Base-by-base conservation (phyloP, 2,797 vertebrate species). In the Bovichtus variegatus region DNA sequence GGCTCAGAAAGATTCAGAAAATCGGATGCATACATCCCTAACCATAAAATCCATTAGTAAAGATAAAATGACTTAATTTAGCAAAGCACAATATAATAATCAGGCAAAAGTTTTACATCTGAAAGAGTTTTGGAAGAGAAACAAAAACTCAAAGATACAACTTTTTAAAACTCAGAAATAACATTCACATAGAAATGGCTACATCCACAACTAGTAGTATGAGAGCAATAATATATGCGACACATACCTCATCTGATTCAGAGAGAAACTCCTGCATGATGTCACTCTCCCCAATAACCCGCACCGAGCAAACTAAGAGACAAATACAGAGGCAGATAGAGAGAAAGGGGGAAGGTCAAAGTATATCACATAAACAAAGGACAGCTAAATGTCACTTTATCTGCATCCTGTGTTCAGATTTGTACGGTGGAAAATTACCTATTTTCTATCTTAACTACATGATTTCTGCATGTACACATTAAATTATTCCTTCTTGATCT, bases 201-300 rank as follows among this genome's bases (percentile, higher is more conserved):
- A 2, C 13, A 63, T 46, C 7, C n/a, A 91, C 83, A 34, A 73
- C 9, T 10, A 11, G 36, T 18, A 7, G 15, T 13, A 49, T 55
- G 5, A 50, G 23, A 71, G 38, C 1, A 38, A 27, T 16, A 38
- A 8, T 25, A 40, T 49, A 74, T 5, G 11, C 12, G 8, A 62
- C 15, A 5, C 47, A 9, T 90, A 99, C 98, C 97, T 99, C 98
- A 18, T 99, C 98, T 0, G 98, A 99, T 87, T 99, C 98, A 0
- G 98, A 98, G 9, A 99, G 93, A 92, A 99, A 99, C 80, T 99
- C 98, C 87, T 99, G 98, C 97, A 99, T 97, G 94, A 99, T 96
- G 90, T 99, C 98, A 21, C 98, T 98, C 93, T 99, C 98, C 3
- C 98, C 98, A 4, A 99, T 97, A 66, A 99, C 97, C 11, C 98